Conservation (phyloP, 2,113 vertebrate genomes). For the Anarhynchus alexandrinus region DNA sequence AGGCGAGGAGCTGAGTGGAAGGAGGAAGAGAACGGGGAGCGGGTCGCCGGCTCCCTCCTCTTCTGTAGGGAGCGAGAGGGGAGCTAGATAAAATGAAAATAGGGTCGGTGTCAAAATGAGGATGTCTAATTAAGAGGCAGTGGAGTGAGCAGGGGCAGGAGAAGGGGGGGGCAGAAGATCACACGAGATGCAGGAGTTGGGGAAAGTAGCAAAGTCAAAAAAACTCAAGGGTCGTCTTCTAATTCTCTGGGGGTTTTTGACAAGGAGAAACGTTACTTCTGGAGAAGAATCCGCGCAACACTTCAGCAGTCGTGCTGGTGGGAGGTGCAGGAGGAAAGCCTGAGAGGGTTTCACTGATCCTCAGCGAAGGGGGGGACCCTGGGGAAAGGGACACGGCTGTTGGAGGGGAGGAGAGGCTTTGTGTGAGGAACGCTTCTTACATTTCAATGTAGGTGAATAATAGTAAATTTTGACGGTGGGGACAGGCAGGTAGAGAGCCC, state of each 20-base stretch:
- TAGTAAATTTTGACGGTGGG: background rate
- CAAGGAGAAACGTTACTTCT: background rate
- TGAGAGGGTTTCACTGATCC: background rate
- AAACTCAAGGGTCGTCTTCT: background rate
- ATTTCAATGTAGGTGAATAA: background rate
- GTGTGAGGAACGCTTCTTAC: background rate
- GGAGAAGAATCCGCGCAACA: background rate
- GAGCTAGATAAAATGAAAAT: background rate
- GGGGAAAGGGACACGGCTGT: background rate
- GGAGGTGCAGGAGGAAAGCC: background rate
- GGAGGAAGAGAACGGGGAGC: background rate
- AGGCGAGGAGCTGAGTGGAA: background rate
- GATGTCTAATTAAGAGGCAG: background rate
- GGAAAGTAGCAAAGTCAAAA: background rate
- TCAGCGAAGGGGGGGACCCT: rapidly evolving
- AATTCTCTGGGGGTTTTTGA: background rate
- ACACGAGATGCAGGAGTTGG: background rate
- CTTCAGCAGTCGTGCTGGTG: background rate
- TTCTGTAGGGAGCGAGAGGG: background rate
- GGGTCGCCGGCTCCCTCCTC: background rate
- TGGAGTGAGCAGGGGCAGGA: background rate
- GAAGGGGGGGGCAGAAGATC: background rate
- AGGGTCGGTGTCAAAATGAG: background rate
- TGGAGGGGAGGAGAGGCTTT: background rate
- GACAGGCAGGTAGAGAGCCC: background rate